Evolutionary conservation across 2,888 invertebrate genomes (phyloP).

Genomic region (Polydrusus tereticollis): DNA sequence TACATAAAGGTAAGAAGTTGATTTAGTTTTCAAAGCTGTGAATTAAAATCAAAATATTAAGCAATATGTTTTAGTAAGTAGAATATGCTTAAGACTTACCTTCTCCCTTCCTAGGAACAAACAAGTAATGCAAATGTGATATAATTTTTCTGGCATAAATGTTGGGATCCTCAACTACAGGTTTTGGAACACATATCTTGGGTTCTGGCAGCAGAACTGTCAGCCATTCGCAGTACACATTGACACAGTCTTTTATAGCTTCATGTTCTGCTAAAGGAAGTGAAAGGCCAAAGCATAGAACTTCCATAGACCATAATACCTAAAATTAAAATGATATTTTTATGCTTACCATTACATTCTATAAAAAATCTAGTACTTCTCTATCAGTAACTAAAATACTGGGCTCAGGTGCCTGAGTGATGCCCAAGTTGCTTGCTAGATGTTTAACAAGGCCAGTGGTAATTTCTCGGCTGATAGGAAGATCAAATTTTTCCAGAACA

Average conservation of each 20-base stretch:
- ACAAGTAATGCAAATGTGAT: slow-evolving; percentile 93
- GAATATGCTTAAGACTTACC: slow-evolving; percentile 71
- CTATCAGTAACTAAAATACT: slow-evolving; percentile 86
- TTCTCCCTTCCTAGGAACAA: slow-evolving; percentile 93
- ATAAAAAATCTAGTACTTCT: slow-evolving; percentile 74
- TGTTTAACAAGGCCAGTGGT: slow-evolving; percentile 85
- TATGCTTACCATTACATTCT: not conserved
- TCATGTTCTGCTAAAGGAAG: slow-evolving; percentile 93
- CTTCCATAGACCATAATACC: slow-evolving; percentile 91
- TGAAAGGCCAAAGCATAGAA: slow-evolving; percentile 91
- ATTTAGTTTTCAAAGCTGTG: too few species aligned
- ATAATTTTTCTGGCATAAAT: slow-evolving; percentile 92
- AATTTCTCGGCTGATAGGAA: slow-evolving; percentile 82
- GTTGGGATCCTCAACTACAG: slow-evolving; percentile 90
- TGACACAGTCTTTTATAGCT: slow-evolving; percentile 95
- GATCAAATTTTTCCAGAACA: slow-evolving; percentile 83
- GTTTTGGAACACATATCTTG: slow-evolving; percentile 89
- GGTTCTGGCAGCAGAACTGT: slow-evolving; percentile 87
- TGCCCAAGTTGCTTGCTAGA: slow-evolving; percentile 78
- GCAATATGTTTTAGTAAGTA: too few species aligned
- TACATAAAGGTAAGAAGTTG: too few species aligned
- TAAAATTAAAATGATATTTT: slow-evolving; percentile 62
- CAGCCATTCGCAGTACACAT: slow-evolving; percentile 97
- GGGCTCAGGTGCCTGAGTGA: slow-evolving; percentile 85
- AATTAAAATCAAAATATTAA: too few species aligned